A percentile compares a stretch with the other conserved stretches of the same genome.
These are phyloP conservation scores for Phytoseiulus persimilis DNA, from an alignment of 2,888 invertebrate genomes.

Conservation along the genomic window DNA sequence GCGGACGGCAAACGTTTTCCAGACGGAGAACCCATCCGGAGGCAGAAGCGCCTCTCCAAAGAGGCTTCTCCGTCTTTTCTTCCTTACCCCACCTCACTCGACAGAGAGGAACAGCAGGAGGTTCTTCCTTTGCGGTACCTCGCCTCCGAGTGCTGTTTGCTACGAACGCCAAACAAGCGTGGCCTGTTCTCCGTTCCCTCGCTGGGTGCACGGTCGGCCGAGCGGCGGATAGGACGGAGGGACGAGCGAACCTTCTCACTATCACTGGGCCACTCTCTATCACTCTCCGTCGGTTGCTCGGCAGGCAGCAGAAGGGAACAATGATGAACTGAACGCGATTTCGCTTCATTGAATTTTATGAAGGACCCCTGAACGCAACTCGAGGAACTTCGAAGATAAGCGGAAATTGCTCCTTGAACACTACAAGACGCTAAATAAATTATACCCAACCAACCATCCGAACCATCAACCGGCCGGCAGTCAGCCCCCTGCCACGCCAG, in stretches of 20 bases:
- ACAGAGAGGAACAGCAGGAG: background rate
- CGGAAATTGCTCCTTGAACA: background rate
- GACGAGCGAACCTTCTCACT: background rate
- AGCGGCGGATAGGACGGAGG: background rate
- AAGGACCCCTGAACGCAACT: background rate
- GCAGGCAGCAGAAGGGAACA: background rate
- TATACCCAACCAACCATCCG: background rate
- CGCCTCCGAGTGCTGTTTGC: background rate
- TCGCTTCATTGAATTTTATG: slow-evolving; percentile 5
- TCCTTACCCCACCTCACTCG: background rate
- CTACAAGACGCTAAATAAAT: background rate
- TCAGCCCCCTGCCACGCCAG: background rate
- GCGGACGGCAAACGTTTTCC: background rate
- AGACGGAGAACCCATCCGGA: background rate
- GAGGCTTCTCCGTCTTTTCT: background rate
- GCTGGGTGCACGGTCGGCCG: background rate
- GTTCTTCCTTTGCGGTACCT: background rate
- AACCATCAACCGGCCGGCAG: background rate
- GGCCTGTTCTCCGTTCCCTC: background rate
- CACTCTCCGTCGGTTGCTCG: background rate
- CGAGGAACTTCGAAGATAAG: background rate
- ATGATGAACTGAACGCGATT: slow-evolving; percentile 5
- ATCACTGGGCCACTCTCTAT: background rate
- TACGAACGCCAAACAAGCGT: slow-evolving; percentile 5
- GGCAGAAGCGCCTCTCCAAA: background rate